phyloP scores from a whole-genome alignment of 1,140 invertebrate species.

The Metaphire vulgaris region DNA sequence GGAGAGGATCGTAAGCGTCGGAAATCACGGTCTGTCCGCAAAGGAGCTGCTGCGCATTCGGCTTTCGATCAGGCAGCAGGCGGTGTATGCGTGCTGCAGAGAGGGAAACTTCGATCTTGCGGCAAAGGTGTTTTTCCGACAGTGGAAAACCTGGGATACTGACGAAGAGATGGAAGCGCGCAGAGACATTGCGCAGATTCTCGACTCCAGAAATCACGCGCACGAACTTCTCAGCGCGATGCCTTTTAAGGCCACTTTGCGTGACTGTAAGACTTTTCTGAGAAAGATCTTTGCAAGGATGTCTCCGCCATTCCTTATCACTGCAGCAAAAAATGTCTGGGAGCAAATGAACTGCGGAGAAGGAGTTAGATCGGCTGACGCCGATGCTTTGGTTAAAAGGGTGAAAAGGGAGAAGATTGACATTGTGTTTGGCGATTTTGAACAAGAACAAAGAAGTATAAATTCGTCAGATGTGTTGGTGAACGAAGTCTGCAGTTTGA shows the following conservation, averaged over 20 bases:
- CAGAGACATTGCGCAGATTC: not conserved
- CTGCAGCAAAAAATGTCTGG: not conserved
- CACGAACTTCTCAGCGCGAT: not conserved
- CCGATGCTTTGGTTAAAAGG: not conserved
- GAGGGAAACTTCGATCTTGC: not conserved
- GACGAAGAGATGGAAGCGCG: not conserved
- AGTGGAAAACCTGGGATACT: not conserved
- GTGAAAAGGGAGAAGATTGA: not conserved
- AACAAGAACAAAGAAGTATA: not conserved
- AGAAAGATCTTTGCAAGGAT: not conserved
- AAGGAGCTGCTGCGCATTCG: not conserved
- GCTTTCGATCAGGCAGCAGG: not conserved
- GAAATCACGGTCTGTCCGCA: not conserved
- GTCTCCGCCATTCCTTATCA: not conserved
- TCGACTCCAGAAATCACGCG: not conserved
- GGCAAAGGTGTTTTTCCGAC: not conserved
- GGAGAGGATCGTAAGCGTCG: not conserved
- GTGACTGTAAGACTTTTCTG: not conserved
- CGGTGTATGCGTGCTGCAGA: not conserved
- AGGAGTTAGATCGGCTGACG: not conserved
- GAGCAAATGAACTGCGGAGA: not conserved
- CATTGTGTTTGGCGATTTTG: not conserved
- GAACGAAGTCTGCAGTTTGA: not conserved
- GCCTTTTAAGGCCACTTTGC: not conserved
- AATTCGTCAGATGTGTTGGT: not conserved